Percentiles rank a stretch among this genome's conserved stretches.
phyloP scores from a whole-genome alignment of 1,140 invertebrate species.

The Caenorhabditis briggsae region DNA sequence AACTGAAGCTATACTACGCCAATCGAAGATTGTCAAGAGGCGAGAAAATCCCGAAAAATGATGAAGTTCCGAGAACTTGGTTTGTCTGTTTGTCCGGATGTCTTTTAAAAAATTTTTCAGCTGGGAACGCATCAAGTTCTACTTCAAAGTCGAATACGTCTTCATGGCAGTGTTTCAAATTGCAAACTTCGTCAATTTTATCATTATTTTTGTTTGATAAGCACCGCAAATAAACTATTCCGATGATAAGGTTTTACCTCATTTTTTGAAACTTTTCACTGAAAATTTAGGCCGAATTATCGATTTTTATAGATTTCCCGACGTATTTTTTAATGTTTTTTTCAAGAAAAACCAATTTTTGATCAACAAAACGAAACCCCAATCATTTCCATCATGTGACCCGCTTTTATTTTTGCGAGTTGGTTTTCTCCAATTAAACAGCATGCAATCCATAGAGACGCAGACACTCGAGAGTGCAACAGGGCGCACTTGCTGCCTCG shows the following conservation, averaged over 20 bases:
- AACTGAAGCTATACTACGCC: neutral
- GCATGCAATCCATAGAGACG: neutral
- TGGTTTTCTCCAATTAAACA: neutral
- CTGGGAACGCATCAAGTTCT: slow-evolving; percentile 37
- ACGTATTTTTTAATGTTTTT: neutral
- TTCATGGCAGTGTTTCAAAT: slow-evolving; percentile 42
- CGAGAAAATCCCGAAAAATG: slow-evolving; percentile 37
- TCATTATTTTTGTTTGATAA: slow-evolving; percentile 48
- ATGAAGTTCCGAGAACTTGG: slow-evolving; percentile 36
- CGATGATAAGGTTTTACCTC: slow-evolving; percentile 1
- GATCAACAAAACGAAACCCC: neutral
- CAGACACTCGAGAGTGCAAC: neutral
- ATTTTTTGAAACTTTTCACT: neutral
- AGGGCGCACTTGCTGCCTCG: neutral
- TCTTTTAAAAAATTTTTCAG: neutral
- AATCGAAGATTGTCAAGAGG: neutral
- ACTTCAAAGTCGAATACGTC: slow-evolving; percentile 42
- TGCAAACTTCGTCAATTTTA: slow-evolving; percentile 53
- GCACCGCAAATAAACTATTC: neutral
- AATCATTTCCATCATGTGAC: slow-evolving; percentile 23
- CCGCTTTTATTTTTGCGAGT: neutral
- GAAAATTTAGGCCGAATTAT: neutral
- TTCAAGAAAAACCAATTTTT: too few species aligned
- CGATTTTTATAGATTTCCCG: neutral
- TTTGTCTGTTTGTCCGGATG: neutral